Conservation (phyloP, 2,113 vertebrate genomes). For the Marcusenius ussheri region DNA sequence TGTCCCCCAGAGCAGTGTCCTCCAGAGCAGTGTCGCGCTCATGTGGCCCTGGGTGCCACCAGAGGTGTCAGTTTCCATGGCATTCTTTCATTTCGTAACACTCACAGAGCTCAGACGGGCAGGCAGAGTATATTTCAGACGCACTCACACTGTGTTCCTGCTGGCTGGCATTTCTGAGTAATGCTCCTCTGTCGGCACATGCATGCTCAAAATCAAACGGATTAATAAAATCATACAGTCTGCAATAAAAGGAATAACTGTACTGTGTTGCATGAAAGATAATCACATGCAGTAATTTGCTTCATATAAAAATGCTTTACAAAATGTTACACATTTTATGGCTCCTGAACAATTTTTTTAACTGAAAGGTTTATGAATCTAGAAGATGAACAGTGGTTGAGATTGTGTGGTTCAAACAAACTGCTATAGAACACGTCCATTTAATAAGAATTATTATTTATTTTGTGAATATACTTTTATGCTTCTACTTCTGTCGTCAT, state of each 20-base stretch:
- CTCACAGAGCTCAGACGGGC: not conserved
- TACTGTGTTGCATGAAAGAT: not conserved
- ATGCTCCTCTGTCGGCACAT: not conserved
- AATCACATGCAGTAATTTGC: not conserved
- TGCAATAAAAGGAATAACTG: not conserved
- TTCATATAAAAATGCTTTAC: not conserved
- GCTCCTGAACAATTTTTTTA: not conserved
- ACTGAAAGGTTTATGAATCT: not conserved
- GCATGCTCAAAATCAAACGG: not conserved
- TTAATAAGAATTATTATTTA: not conserved
- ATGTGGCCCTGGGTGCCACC: not conserved
- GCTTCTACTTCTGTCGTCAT: not conserved
- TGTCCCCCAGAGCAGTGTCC: too few relatives aligned
- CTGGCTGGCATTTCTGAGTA: not conserved
- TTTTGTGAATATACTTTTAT: not conserved
- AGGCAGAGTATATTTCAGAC: not conserved
- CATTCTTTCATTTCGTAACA: not conserved
- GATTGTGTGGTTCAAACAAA: not conserved
- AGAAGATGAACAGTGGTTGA: not conserved
- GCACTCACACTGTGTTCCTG: not conserved
- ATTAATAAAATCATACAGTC: not conserved
- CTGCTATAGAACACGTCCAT: not conserved
- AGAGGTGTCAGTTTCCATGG: not conserved
- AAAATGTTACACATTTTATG: not conserved
- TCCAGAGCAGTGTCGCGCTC: too few relatives aligned